phyloP scores from a whole-genome alignment of 2,888 invertebrate genomes.

The Meteorus cinctellus region DNA sequence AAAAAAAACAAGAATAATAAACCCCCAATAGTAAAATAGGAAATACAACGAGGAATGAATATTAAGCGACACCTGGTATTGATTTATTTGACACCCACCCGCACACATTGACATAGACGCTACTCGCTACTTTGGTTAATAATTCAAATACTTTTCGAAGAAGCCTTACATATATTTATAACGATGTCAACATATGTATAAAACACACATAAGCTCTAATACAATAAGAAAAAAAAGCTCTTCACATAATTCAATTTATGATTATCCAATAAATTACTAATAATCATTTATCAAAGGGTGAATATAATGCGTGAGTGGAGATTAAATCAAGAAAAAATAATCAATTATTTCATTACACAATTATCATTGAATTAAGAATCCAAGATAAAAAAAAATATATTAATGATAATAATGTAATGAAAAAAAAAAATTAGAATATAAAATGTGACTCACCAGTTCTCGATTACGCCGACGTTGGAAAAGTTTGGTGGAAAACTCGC shows the following conservation, averaged over 20 bases:
- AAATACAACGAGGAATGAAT: slow-evolving; percentile 14
- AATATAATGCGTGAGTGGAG: slow-evolving; percentile 3
- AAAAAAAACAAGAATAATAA: neutral
- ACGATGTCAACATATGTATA: neutral
- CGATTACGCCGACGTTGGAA: slow-evolving; percentile 70
- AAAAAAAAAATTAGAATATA: neutral
- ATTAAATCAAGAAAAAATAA: neutral
- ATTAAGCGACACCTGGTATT: slow-evolving; percentile 18
- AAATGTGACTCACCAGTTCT: slow-evolving; percentile 68
- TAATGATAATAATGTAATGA: slow-evolving; percentile 33
- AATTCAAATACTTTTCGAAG: slow-evolving; percentile 3
- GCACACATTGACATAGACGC: neutral
- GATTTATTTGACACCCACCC: slow-evolving; percentile 13
- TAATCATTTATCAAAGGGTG: too few relatives aligned
- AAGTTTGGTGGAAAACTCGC: slow-evolving; percentile 70
- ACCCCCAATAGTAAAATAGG: neutral
- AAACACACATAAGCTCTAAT: slow-evolving; percentile 7
- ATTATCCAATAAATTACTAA: neutral
- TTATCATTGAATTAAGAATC: slow-evolving; percentile 13
- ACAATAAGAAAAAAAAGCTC: neutral
- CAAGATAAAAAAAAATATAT: slow-evolving; percentile 23
- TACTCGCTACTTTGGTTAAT: slow-evolving; percentile 17
- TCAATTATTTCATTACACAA: neutral
- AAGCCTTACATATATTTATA: neutral
- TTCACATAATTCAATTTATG: neutral